Base-by-base conservation (phyloP, 2,888 invertebrate genomes). In the Tachina lurida region DNA sequence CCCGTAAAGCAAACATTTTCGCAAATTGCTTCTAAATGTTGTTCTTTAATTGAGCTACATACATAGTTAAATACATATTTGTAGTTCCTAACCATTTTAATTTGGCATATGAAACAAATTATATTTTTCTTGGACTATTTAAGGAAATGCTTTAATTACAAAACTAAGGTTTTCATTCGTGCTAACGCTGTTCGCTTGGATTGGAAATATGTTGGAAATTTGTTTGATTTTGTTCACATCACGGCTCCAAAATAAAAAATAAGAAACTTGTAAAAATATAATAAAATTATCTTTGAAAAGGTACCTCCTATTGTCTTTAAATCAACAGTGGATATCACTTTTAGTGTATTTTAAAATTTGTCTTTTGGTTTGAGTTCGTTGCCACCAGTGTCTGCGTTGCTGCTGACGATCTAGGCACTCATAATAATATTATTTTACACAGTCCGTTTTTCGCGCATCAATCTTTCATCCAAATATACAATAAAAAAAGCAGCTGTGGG, bases 401-500 rank as follows among this genome's bases (percentile, higher is more conserved):
- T 63, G 67, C 22, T 56, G 45, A 75, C 62, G 31, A 58, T 47
- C 9, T 45, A 45, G 52, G 47, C 58, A 45, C 13, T 45, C 49
- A 39, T 73, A 19, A 65, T 71, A 71, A 22, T 41, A 65, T 71
- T 49, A 12, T 52, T 52, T 56, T 63, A 67, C 49, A 62, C 19
- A 73, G 74, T 63, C 47, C 75, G 52, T 58, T 65, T 63, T 67
- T 70, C 13, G 43, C 70, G 63, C 47, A 63, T 75, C 19, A 49
- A 63, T 75, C 75, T 63, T 74, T 75, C 31, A 68, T 54, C 19
- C 39, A 15, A 56, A 62, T 15, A 78, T 52, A 84, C 31, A 82
- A 68, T 71, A 76, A n/a, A 82, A n/a, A 54, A 77, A 84, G 76
- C 77, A 80, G 73, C 70, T 87, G 86, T 84, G 86, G 84, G 86